Base-by-base conservation (phyloP, 2,797 vertebrate species). In the Poeciliopsis presidionis region DNA sequence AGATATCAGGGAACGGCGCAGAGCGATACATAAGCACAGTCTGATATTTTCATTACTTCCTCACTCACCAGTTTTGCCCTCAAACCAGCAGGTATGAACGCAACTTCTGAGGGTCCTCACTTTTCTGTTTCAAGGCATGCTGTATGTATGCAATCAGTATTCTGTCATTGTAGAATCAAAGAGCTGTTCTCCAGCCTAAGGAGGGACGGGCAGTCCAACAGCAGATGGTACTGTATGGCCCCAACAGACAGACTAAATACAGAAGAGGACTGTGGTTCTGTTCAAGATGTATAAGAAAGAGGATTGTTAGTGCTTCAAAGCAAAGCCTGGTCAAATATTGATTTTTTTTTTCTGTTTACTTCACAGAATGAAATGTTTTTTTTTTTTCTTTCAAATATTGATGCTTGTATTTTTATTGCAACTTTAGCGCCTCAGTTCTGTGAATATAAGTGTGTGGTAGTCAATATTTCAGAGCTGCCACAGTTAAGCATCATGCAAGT, bases 11-110 rank as follows among this genome's bases (percentile, higher is more conserved):
- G 67, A 67, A 18, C 1, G 16, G 79, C 73, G 67, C 82, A 59
- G 39, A 85, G 76, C 45, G 6, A 57, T n/a, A 36, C 73, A 81
- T 47, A 47, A 78, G 57, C 55, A 75, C 71, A 47, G 73, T 7
- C 74, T 20, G 74, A 73, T 73, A 76, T 76, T 63, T 49, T 43
- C 11, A 3, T 73, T 12, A 36, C 45, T 61, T 73, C 73, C 46
- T 14, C 72, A 46, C 36, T 82, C 63, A 2, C 61, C 45, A 75
- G 72, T 69, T 74, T 57, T 77, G 36, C 69, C 43, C 47, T 78
- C 55, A 55, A 73, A 65, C n/a, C 33, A 72, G 69, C 14, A 41
- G 53, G 65, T 39, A 33, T 72, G 47, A 65, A 70, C 41, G 46
- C 13, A 3, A 33, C 7, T 39, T 43, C 30, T 47, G 22, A 11